phyloP scores from a whole-genome alignment of 2,797 vertebrate species.

The Emys orbicularis region DNA sequence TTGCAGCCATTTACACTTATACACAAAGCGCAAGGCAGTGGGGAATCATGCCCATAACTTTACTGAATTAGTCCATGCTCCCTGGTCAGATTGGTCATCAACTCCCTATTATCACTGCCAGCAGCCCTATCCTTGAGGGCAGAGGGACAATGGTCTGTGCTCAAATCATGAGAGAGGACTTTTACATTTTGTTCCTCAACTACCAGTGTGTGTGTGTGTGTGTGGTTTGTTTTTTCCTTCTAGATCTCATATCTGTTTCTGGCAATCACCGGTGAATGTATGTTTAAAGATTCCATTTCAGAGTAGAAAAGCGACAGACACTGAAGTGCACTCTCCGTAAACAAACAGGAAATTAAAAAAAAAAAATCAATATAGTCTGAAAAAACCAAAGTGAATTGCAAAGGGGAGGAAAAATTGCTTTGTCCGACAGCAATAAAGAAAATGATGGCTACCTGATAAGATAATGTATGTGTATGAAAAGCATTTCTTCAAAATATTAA shows the following conservation, averaged over 20 bases:
- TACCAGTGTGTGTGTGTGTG: background rate
- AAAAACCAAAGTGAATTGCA: background rate
- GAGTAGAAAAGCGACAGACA: background rate
- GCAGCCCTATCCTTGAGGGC: background rate
- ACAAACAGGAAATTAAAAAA: background rate
- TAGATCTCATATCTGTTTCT: background rate
- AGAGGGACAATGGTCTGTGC: fast-evolving
- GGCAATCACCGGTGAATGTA: background rate
- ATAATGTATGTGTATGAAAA: background rate
- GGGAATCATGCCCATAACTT: background rate
- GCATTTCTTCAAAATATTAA: background rate
- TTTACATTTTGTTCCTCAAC: background rate
- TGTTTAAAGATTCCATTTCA: background rate
- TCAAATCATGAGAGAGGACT: background rate
- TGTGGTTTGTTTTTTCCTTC: background rate
- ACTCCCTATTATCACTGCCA: background rate
- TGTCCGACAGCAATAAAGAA: background rate
- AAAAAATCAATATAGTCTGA: slow-evolving; percentile 33
- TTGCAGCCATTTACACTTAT: background rate
- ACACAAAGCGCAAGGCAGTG: background rate
- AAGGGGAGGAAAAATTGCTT: slow-evolving; percentile 1
- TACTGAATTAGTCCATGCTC: background rate
- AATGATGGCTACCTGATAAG: background rate
- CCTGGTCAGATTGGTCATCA: fast-evolving
- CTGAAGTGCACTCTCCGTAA: slow-evolving; percentile 19